Evolutionary conservation across 2,888 invertebrate species (phyloP).

Genomic region (Tubulanus polymorphus): DNA sequence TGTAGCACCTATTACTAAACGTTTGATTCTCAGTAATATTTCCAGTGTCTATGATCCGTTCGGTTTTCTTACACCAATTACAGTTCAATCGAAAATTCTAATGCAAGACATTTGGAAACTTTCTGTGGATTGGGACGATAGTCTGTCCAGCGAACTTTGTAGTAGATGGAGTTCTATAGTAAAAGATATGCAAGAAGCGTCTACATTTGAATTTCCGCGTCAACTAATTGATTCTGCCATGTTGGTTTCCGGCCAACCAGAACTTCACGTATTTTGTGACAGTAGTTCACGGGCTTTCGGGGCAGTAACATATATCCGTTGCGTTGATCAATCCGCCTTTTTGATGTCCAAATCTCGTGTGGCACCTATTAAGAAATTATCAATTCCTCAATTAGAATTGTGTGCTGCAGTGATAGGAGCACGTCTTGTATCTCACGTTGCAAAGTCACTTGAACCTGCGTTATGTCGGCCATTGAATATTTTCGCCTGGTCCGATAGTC

Average conservation of each 20-base stretch:
- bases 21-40: background rate
- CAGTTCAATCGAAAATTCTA: background rate
- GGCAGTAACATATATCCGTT: background rate
- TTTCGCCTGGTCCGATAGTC: too few species aligned
- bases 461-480: too few species aligned
- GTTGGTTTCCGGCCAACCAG: background rate
- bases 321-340: background rate
- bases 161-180: background rate
- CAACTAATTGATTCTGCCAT: background rate
- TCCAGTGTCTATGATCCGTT: background rate
- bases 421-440: background rate
- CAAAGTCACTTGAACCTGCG: background rate
- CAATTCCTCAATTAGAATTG: background rate
- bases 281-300: background rate
- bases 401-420: background rate
- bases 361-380: background rate
- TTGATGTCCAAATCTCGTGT: background rate
- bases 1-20: background rate
- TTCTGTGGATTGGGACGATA: conserved; percentile 2
- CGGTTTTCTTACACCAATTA: background rate
- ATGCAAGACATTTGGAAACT: background rate
- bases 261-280: background rate
- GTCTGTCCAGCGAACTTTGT: background rate
- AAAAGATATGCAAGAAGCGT: background rate
- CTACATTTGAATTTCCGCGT: background rate